Evolutionary conservation across 2,888 invertebrate genomes (phyloP), one percentile per base, ranked within the genome.

Genomic region (Spisula subtruncata): DNA sequence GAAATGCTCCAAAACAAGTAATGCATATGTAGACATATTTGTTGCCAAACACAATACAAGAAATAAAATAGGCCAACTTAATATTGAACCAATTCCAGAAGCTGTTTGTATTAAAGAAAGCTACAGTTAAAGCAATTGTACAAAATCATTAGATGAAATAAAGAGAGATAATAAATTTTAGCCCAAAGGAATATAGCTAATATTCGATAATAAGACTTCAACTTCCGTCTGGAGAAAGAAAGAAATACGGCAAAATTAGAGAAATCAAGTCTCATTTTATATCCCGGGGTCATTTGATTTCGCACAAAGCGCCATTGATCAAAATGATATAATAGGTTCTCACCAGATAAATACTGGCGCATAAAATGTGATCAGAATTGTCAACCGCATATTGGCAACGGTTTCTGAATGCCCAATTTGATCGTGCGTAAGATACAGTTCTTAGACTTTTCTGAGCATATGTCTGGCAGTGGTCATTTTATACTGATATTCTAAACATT

Each of bases 301-400:
- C 32, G 75, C 75, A 75, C 25, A 32, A 75, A 75, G 75, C 75
- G 35, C 35, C 75, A 75, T 75, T 75, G 75, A 75, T 75, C 75
- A 75, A 75, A 75, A 75, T 75, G 75, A 75, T 75, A 75, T 75
- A 75, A 75, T 75, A 75, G 75, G 32, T 35, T 75, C 32, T 35
- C 75, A 75, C 32, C 75, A 32, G 75, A 75, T 75, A 75, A 75
- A 75, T 75, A 75, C 35, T 35, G 35, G 35, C 75, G 32, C 14
- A 14, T 32, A 32, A 29, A 35, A 12, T 75, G 75, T 75, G 75
- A 14, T 32, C 25, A 75, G 75, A 29, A 75, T 75, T 35, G 35
- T 75, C 75, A 75, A 75, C 29, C 32, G 16, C 32, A 75, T 16
- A 35, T 75, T 32, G 32, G 32, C 75, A 14, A 75, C 60, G n/a